Evolutionary conservation across 2,113 vertebrate genomes (phyloP).

Genomic region (Glareola pratincola): DNA sequence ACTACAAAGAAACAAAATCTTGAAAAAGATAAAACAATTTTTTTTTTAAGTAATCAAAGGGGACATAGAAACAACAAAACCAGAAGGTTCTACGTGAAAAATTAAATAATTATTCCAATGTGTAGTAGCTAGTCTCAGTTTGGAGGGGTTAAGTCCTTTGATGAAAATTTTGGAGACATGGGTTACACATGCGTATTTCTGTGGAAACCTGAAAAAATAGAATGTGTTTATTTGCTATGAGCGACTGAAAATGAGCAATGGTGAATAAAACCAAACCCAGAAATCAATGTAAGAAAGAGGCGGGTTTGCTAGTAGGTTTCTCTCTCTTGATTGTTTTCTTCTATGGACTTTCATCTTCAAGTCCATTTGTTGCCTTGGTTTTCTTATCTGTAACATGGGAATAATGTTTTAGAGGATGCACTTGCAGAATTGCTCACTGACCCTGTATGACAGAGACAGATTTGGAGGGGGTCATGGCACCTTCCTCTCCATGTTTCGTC

Average conservation of each 20-base stretch:
- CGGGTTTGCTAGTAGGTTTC: background rate
- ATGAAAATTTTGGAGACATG: background rate
- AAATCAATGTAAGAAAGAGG: background rate
- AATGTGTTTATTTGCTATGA: background rate
- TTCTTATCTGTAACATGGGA: background rate
- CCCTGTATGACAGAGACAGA: background rate
- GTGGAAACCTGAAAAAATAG: background rate
- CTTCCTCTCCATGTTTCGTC: background rate
- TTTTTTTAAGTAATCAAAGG: background rate
- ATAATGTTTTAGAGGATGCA: background rate
- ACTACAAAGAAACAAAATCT: background rate
- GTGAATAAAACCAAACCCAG: background rate
- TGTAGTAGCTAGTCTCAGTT: background rate
- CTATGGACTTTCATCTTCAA: background rate
- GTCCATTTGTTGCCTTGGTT: background rate
- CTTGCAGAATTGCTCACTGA: background rate
- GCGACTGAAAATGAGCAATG: background rate
- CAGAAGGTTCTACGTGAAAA: background rate
- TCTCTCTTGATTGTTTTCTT: background rate
- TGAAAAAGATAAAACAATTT: background rate
- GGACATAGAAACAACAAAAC: background rate
- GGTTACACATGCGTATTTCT: background rate
- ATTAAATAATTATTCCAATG: background rate
- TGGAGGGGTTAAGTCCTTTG: background rate
- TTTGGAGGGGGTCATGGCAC: background rate